Conservation (phyloP, 2,888 invertebrate genomes). For the Cantharis rufa region DNA sequence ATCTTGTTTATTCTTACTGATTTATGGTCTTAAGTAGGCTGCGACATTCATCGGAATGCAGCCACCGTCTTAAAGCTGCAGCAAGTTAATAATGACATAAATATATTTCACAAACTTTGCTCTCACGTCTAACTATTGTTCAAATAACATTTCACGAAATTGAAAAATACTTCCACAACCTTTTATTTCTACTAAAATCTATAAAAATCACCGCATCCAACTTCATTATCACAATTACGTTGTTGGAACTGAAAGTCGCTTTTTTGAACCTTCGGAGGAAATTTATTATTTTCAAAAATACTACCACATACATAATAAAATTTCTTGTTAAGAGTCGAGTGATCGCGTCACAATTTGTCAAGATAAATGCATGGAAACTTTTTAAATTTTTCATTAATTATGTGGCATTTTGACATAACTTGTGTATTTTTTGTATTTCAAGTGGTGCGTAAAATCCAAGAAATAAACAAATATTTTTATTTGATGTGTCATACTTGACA, state of each 20-base stretch:
- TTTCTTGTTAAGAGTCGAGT: background rate
- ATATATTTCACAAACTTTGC: slow-evolving; percentile 19
- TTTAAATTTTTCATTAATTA: background rate
- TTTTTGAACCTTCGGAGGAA: background rate
- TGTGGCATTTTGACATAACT: background rate
- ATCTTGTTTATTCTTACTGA: slow-evolving; percentile 50
- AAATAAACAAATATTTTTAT: background rate
- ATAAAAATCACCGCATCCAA: background rate
- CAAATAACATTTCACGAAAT: slow-evolving; percentile 2
- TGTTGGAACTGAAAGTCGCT: background rate
- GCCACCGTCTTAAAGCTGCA: slow-evolving; percentile 15
- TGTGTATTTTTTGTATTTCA: background rate
- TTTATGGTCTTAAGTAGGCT: slow-evolving; percentile 39
- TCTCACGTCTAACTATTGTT: slow-evolving; percentile 20
- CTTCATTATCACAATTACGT: background rate
- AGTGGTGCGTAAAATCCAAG: background rate
- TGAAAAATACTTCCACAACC: background rate
- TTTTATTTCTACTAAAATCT: slow-evolving; percentile 3
- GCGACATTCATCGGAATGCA: slow-evolving; percentile 28
- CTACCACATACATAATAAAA: background rate
- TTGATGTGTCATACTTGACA: background rate
- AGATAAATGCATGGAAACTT: background rate
- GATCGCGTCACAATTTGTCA: background rate
- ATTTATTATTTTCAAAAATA: background rate
- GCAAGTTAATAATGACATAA: slow-evolving; percentile 23